These are phyloP conservation scores for Gobio occitaniae DNA, from an alignment of 2,797 vertebrate species.

Conservation along the genomic window DNA sequence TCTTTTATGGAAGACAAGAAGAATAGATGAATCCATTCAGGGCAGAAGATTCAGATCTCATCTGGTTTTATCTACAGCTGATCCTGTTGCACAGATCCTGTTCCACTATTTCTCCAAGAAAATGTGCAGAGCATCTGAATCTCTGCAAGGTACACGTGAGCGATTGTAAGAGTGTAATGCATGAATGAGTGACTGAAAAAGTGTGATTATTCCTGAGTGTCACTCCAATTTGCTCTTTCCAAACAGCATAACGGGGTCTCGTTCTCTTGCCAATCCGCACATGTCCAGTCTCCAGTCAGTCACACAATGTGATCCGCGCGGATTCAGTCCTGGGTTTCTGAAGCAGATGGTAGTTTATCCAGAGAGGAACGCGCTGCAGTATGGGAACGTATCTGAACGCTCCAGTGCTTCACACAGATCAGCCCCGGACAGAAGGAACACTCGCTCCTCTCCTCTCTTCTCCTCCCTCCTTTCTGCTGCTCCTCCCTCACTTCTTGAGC, in stretches of 20 bases:
- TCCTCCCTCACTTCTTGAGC: conserved; percentile 59
- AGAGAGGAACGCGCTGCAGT: conserved; percentile 44
- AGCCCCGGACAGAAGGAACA: conserved; percentile 5
- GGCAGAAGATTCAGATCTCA: neutral
- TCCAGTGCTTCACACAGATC: conserved; percentile 40
- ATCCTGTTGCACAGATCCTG: neutral
- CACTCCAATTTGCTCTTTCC: conserved; percentile 17
- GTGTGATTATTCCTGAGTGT: conserved; percentile 29
- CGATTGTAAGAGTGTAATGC: neutral
- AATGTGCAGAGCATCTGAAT: neutral
- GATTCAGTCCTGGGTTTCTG: neutral
- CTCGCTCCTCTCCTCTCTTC: conserved; percentile 1
- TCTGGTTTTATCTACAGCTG: neutral
- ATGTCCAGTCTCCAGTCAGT: conserved; percentile 31
- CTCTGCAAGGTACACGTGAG: neutral
- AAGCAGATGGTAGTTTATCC: conserved; percentile 36
- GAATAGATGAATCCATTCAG: conserved; percentile 15
- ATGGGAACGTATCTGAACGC: conserved; percentile 45
- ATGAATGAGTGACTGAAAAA: conserved; percentile 4
- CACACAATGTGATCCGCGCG: conserved; percentile 11
- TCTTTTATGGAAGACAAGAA: neutral
- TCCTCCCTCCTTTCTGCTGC: conserved; percentile 51
- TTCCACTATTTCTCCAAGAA: neutral
- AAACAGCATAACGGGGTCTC: conserved; percentile 3
- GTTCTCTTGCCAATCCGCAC: neutral